Conservation (phyloP, 2,888 invertebrate species). For the Pogonocherus hispidulus region DNA sequence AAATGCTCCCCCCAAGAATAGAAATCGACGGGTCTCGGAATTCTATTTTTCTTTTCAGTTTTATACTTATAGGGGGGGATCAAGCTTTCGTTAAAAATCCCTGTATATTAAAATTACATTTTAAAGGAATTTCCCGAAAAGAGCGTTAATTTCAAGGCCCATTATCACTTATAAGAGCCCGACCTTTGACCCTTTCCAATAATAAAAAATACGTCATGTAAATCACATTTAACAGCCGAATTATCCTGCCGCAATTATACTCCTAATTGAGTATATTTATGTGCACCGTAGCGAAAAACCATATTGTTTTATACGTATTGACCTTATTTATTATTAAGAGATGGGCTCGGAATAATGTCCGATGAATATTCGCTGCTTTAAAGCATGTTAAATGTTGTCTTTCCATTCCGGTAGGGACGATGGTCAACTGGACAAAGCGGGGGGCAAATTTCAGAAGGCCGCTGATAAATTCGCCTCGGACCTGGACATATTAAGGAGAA, state of each 20-base stretch:
- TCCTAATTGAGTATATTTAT: conserved; percentile 45
- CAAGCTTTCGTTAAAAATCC: too few species aligned
- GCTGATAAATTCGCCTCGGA: neutral
- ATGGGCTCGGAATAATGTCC: conserved; percentile 45
- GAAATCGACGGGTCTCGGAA: too few species aligned
- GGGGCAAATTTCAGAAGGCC: neutral
- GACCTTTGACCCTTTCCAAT: conserved; percentile 13
- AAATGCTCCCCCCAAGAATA: too few species aligned
- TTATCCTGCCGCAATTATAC: neutral
- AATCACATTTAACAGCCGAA: conserved; percentile 24
- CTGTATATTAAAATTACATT: too few species aligned
- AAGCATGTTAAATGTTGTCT: conserved; percentile 48
- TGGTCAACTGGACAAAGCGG: conserved; percentile 36
- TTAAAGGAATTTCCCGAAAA: too few species aligned
- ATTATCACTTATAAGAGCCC: neutral
- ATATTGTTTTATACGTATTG: conserved; percentile 47
- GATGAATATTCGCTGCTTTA: conserved; percentile 41
- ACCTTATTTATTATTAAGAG: conserved; percentile 44
- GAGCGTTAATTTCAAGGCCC: neutral
- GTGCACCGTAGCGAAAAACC: conserved; percentile 39
- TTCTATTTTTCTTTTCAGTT: too few species aligned
- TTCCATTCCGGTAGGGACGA: conserved; percentile 42
- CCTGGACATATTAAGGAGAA: too few species aligned
- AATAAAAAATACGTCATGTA: conserved; percentile 17
- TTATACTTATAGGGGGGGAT: too few species aligned